These are phyloP conservation scores for Himalopsyche japonica DNA, from an alignment of 2,888 invertebrate genomes.

Conservation along the genomic window DNA sequence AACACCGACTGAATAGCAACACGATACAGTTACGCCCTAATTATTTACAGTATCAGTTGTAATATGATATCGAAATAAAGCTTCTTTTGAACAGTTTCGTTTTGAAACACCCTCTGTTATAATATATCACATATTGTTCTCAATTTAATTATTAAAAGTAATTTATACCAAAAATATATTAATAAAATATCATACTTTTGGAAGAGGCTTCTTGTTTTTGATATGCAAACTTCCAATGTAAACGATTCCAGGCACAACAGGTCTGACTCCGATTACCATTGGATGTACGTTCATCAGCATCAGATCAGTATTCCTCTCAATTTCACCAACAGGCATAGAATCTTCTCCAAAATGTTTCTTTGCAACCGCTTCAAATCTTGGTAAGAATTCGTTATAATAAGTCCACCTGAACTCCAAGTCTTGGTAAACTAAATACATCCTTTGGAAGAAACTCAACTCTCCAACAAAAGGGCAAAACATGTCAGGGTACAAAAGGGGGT, in stretches of 20 bases:
- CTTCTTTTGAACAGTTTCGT: too few species aligned
- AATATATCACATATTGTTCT: too few species aligned
- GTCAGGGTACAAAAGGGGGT: slow-evolving; percentile 59
- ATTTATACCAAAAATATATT: too few species aligned
- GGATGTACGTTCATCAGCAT: slow-evolving; percentile 53
- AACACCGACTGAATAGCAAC: too few species aligned
- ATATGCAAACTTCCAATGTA: slow-evolving; percentile 55
- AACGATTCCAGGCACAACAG: slow-evolving; percentile 50
- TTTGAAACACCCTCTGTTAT: too few species aligned
- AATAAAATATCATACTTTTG: slow-evolving; percentile 46
- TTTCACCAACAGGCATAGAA: slow-evolving; percentile 49
- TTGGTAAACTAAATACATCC: slow-evolving; percentile 38
- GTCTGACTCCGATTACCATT: slow-evolving; percentile 51
- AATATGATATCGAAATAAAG: too few species aligned
- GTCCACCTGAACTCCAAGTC: slow-evolving; percentile 29
- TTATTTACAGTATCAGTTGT: too few species aligned
- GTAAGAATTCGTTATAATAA: slow-evolving; percentile 30
- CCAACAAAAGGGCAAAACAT: slow-evolving; percentile 52
- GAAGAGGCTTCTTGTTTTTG: slow-evolving; percentile 48
- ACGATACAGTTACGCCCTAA: too few species aligned
- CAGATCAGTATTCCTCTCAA: slow-evolving; percentile 55
- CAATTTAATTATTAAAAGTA: too few species aligned
- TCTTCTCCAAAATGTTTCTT: slow-evolving; percentile 43
- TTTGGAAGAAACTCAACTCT: slow-evolving; percentile 51
- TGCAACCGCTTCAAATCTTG: slow-evolving; percentile 37